Evolutionary conservation across 2,888 invertebrate species (phyloP).

Genomic region (Morpho achilles): DNA sequence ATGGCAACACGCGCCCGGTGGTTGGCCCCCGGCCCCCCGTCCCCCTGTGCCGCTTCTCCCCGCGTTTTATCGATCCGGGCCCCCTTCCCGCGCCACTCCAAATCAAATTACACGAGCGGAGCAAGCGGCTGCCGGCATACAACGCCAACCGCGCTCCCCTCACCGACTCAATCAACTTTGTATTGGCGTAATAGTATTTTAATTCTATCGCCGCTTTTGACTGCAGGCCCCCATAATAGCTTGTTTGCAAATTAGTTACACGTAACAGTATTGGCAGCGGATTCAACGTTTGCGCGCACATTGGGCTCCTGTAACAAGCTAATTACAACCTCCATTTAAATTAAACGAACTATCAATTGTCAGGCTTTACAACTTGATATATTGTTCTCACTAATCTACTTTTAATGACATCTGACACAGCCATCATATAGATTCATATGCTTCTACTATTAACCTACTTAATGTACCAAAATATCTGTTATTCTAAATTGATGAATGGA

Average conservation of each 20-base stretch:
- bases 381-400: not conserved
- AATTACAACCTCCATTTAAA: conserved; percentile 27
- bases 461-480: too few species aligned
- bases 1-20: conserved; percentile 72
- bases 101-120: conserved; percentile 74
- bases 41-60: conserved; percentile 28
- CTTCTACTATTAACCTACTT: too few species aligned
- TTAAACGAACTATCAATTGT: conserved; percentile 28
- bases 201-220: conserved; percentile 74
- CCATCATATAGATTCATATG: not conserved
- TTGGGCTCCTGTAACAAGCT: conserved; percentile 22
- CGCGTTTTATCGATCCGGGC: conserved; percentile 49
- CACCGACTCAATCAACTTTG: conserved; percentile 66
- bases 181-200: conserved; percentile 75
- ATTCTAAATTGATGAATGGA: too few species aligned
- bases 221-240: conserved; percentile 51
- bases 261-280: conserved; percentile 40
- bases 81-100: conserved; percentile 59
- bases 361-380: conserved; percentile 2
- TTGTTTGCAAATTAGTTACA: conserved; percentile 65
- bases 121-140: conserved; percentile 34
- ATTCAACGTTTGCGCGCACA: conserved; percentile 18
- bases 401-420: conserved; percentile 1
- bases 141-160: conserved; percentile 30
- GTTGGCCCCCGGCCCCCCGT: conserved; percentile 38